A percentile compares a stretch with the other conserved stretches of the same genome.
These are phyloP conservation scores for Mimumesa dahlbomi DNA, from an alignment of 2,888 invertebrate species.

Conservation along the genomic window DNA sequence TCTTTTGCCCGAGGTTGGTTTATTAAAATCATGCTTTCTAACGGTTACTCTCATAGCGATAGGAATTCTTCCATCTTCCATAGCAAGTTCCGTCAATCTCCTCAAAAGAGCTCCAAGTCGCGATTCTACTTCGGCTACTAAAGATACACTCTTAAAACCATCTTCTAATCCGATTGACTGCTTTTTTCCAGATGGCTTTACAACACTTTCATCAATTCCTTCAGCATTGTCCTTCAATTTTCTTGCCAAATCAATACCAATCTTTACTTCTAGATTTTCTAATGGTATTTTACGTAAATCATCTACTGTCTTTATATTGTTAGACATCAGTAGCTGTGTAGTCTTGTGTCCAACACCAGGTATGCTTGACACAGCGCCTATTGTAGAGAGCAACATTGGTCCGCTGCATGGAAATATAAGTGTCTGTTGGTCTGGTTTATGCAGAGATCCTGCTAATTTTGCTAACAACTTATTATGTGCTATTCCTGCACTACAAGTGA, in stretches of 20 bases:
- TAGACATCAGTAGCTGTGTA: slow-evolving; percentile 84
- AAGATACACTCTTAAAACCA: slow-evolving; percentile 87
- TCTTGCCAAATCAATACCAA: slow-evolving; percentile 86
- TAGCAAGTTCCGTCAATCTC: slow-evolving; percentile 86
- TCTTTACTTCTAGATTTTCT: slow-evolving; percentile 82
- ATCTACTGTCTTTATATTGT: slow-evolving; percentile 85
- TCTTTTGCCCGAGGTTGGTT: slow-evolving; percentile 84
- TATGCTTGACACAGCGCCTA: slow-evolving; percentile 84
- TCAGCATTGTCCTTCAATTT: slow-evolving; percentile 86
- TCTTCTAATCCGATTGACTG: slow-evolving; percentile 91
- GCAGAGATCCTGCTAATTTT: slow-evolving; percentile 87
- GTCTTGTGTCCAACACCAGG: slow-evolving; percentile 90
- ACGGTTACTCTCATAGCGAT: slow-evolving; percentile 88
- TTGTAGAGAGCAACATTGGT: slow-evolving; percentile 84
- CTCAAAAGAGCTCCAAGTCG: slow-evolving; percentile 86
- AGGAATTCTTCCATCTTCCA: slow-evolving; percentile 90
- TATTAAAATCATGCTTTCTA: slow-evolving; percentile 86
- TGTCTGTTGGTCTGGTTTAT: slow-evolving; percentile 93
- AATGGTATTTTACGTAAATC: slow-evolving; percentile 86
- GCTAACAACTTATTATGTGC: slow-evolving; percentile 92
- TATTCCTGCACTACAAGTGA: slow-evolving; percentile 91
- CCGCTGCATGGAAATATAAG: slow-evolving; percentile 87
- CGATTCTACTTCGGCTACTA: slow-evolving; percentile 88
- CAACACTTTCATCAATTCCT: slow-evolving; percentile 88
- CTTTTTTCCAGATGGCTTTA: slow-evolving; percentile 89